Conservation (phyloP, 2,113 vertebrate genomes). For the Toxostoma redivivum region DNA sequence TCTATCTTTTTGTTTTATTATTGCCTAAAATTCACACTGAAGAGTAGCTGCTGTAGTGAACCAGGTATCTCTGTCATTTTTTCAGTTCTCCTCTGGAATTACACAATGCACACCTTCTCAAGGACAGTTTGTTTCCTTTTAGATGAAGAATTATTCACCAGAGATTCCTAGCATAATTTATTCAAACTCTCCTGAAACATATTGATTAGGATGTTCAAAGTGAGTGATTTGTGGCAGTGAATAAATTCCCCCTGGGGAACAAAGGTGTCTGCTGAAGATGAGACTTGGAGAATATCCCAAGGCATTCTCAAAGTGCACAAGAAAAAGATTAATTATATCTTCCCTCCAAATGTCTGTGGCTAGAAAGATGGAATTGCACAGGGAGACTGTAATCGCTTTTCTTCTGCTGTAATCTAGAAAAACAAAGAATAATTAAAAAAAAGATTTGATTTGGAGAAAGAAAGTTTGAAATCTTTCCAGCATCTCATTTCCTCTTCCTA, state of each 20-base stretch:
- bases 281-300: constrained; percentile 1
- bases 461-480: not conserved
- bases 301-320: not conserved
- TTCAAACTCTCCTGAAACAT: constrained; percentile 5
- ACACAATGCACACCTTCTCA: not conserved
- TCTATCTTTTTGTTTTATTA: not conserved
- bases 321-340: constrained; percentile 24
- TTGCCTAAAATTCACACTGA: not conserved
- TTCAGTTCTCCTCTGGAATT: not conserved
- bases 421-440: not conserved
- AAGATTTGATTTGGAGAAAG: not conserved
- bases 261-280: not conserved
- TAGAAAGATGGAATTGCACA: not conserved
- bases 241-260: not conserved
- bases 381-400: not conserved
- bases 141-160: not conserved
- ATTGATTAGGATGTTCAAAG: not conserved
- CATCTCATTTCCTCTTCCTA: not conserved
- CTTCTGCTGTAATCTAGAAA: not conserved
- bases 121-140: not conserved
- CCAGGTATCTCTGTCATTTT: not conserved
- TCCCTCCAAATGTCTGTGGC: not conserved
- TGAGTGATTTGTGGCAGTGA: not conserved
- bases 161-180: not conserved
- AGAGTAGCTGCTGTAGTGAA: not conserved